Percentiles rank a stretch among this genome's conserved stretches.
Conservation (phyloP, 2,797 vertebrate species). For the Macrochelys suwanniensis region DNA sequence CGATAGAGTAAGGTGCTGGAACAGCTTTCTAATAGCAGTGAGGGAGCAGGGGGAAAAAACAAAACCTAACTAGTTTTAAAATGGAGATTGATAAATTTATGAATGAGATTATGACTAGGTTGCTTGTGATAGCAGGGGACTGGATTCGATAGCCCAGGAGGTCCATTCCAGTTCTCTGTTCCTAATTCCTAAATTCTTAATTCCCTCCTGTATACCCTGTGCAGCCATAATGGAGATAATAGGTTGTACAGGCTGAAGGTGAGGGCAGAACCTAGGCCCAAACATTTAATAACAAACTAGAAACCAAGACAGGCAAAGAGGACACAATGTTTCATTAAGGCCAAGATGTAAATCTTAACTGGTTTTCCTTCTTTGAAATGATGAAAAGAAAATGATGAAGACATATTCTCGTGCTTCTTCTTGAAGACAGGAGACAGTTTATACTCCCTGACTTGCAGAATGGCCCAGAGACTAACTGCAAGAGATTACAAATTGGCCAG, state of each 20-base stretch:
- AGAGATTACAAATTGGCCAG: neutral
- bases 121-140: neutral
- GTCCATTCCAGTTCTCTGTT: neutral
- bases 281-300: neutral
- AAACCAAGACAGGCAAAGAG: neutral
- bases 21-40: neutral
- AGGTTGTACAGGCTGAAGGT: neutral
- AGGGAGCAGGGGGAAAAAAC: neutral
- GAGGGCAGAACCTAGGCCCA: neutral
- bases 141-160: neutral
- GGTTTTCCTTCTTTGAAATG: neutral
- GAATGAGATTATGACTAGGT: neutral
- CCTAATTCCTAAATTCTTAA: neutral
- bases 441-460: neutral
- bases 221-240: neutral
- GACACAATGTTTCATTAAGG: neutral
- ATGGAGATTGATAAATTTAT: neutral
- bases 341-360: neutral
- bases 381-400: neutral
- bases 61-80: neutral
- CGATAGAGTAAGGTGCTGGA: neutral
- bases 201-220: neutral
- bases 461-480: neutral
- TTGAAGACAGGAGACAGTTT: fast-evolving
- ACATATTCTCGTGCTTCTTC: neutral